Percentiles rank a stretch among this genome's conserved stretches.
phyloP scores from a whole-genome alignment of 2,888 invertebrate species.

The Quadroppia sp. region DNA sequence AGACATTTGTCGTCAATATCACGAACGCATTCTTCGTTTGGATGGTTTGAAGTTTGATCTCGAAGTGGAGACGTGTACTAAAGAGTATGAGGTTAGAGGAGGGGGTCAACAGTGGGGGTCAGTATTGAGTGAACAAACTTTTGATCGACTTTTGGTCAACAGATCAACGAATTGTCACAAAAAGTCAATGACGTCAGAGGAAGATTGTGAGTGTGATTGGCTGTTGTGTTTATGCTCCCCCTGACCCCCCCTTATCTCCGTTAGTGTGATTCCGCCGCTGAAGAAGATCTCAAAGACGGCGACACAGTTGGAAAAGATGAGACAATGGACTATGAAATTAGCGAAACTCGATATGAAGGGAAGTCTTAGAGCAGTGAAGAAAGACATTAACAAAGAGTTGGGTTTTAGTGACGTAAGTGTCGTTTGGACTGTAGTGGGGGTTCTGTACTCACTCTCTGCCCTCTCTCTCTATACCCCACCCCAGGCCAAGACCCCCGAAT shows the following conservation, averaged over 20 bases:
- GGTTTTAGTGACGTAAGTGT: not conserved
- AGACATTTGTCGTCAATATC: constrained; percentile 77
- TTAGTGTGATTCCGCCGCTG: constrained; percentile 36
- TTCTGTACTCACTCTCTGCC: no score
- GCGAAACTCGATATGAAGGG: constrained; percentile 41
- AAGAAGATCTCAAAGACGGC: constrained; percentile 40
- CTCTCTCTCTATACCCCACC: no score
- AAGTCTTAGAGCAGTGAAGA: constrained; percentile 30
- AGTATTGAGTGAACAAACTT: no score
- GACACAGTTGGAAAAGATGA: constrained; percentile 39
- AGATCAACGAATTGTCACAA: constrained; percentile 98
- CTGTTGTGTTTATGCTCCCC: no score
- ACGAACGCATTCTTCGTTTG: constrained; percentile 83
- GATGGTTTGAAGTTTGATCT: constrained; percentile 99
- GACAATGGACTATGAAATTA: constrained; percentile 40
- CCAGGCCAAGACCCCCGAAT: not conserved
- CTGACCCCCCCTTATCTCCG: no score
- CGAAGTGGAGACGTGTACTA: constrained; percentile 91
- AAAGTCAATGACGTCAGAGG: constrained; percentile 99
- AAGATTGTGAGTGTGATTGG: constrained; percentile 96
- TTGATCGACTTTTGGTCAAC: no score
- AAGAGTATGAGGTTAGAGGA: constrained; percentile 87
- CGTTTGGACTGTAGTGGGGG: not conserved
- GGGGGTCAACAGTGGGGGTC: no score
- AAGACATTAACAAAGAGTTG: constrained; percentile 29